phyloP scores from a whole-genome alignment of 1,140 invertebrate genomes.

The Drosophila ficusphila region DNA sequence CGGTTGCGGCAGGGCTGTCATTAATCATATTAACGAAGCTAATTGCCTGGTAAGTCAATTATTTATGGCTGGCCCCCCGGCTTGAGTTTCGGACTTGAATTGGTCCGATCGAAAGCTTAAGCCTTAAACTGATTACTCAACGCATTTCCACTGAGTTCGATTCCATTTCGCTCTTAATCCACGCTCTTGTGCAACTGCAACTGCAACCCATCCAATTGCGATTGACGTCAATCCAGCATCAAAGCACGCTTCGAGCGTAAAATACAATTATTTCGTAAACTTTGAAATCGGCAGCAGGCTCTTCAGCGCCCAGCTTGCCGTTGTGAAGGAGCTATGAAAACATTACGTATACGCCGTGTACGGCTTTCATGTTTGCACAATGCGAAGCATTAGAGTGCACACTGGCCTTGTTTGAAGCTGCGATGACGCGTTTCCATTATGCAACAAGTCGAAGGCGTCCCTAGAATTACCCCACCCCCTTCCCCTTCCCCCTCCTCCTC shows the following conservation, averaged over 20 bases:
- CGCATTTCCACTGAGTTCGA: neutral
- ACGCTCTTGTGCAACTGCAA: neutral
- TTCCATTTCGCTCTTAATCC: neutral
- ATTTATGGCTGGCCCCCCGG: constrained; percentile 3
- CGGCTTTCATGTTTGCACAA: neutral
- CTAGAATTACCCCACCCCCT: neutral
- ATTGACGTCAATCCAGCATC: constrained; percentile 31
- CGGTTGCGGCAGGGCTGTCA: constrained; percentile 31
- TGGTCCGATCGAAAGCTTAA: neutral
- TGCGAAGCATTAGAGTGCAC: constrained; percentile 2
- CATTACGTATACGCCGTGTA: constrained; percentile 40
- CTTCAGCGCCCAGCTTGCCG: constrained; percentile 6
- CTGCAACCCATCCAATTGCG: neutral
- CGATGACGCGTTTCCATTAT: constrained; percentile 22
- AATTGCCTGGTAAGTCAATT: constrained; percentile 50
- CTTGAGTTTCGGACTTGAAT: neutral
- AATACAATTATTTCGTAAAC: constrained; percentile 26
- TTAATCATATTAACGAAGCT: constrained; percentile 53
- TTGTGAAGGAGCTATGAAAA: constrained; percentile 20
- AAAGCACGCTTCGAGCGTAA: neutral
- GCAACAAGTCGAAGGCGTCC: neutral
- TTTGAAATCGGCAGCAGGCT: constrained; percentile 1
- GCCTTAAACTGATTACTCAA: constrained; percentile 10
- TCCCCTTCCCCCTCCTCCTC: too few relatives aligned
- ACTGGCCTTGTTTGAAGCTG: neutral